Conservation (phyloP, 2,113 vertebrate species). For the Seriola rivoliana region DNA sequence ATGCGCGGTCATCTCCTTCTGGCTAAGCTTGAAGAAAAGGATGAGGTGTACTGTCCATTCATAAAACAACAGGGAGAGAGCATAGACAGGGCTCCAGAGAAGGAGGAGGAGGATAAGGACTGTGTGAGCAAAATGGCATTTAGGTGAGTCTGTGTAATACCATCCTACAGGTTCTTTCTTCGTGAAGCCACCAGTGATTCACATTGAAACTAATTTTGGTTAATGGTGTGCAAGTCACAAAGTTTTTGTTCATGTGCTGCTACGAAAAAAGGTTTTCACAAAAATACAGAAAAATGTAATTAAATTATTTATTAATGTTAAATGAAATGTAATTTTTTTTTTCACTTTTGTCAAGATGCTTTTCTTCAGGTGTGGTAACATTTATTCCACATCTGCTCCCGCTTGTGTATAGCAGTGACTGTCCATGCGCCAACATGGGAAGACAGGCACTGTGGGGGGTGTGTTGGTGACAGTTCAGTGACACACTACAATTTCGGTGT, state of each 20-base stretch:
- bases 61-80: conserved; percentile 80
- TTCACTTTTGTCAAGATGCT: background rate
- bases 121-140: conserved; percentile 17
- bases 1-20: conserved; percentile 87
- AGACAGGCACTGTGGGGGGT: background rate
- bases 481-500: conserved; percentile 27
- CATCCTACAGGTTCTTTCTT: background rate
- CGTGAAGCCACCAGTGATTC: background rate
- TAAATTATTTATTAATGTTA: background rate
- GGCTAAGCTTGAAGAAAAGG: conserved; percentile 89
- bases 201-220: no score
- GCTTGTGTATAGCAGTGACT: conserved; percentile 2
- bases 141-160: conserved; percentile 51
- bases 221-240: background rate
- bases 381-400: conserved; percentile 7
- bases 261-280: background rate
- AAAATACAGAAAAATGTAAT: background rate
- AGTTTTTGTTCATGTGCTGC: background rate
- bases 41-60: conserved; percentile 86
- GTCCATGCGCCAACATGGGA: background rate
- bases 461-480: background rate
- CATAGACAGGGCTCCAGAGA: conserved; percentile 61
- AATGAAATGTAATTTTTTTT: background rate
- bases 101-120: conserved; percentile 63
- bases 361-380: conserved; percentile 3